These are phyloP conservation scores for Pelvicachromis taeniatus DNA, from an alignment of 2,113 vertebrate species.

Conservation along the genomic window DNA sequence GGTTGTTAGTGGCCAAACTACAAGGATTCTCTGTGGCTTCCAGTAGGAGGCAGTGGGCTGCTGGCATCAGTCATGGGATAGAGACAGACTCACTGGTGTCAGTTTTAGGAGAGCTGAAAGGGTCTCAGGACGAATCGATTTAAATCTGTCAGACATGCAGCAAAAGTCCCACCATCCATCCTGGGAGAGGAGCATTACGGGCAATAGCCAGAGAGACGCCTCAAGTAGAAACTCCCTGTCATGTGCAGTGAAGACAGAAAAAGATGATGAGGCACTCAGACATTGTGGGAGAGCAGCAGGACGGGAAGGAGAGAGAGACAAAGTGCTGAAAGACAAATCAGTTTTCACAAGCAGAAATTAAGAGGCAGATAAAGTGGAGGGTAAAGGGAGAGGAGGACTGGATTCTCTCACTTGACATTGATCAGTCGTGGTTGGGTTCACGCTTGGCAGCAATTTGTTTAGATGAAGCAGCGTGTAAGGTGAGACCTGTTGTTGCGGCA, in stretches of 20 bases:
- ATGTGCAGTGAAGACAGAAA: constrained; percentile 30
- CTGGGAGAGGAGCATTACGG: background rate
- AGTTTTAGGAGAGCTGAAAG: constrained; percentile 15
- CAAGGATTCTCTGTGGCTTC: background rate
- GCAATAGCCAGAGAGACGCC: constrained; percentile 51
- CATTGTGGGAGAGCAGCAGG: constrained; percentile 5
- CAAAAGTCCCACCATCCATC: background rate
- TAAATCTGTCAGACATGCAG: constrained; percentile 27
- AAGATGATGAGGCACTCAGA: constrained; percentile 31
- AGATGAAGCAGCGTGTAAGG: constrained; percentile 2
- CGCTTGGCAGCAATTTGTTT: background rate
- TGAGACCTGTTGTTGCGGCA: background rate
- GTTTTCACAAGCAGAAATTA: background rate
- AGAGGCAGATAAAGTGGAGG: background rate
- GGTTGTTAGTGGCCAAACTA: background rate
- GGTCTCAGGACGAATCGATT: constrained; percentile 15
- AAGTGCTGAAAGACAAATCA: background rate
- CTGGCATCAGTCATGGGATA: background rate
- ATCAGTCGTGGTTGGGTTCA: background rate
- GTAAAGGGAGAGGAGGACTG: background rate
- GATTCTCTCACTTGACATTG: background rate
- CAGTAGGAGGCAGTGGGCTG: background rate
- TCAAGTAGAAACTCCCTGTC: constrained; percentile 26
- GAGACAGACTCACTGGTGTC: background rate
- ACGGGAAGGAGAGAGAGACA: constrained; percentile 8